Evolutionary conservation across 2,888 invertebrate genomes (phyloP), one percentile per base, ranked within the genome.

Genomic region (Andrena marginata): DNA sequence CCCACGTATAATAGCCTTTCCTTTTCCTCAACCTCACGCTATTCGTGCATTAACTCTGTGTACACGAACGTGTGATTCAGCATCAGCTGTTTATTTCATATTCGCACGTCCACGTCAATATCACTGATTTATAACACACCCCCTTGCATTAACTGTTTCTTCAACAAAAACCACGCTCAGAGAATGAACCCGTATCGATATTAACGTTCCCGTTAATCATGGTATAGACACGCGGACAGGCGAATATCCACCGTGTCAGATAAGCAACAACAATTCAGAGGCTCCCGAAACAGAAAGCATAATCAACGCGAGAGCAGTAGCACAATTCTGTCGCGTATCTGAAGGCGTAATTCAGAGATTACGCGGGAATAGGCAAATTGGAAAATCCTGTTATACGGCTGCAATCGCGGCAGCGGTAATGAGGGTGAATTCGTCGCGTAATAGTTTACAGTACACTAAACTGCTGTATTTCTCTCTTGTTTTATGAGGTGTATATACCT

Each of bases 361-460:
- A 76, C 31, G 63, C 10, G 68, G 62, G 51, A 75, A 90, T 90
- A 85, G 88, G 87, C 87, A 90, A 90, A 90, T 87, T 88, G 84
- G 81, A 81, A 85, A 82, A 81, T 77, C 74, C 86, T 75, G 71
- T 84, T 80, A 75, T 72, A 64, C 72, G 65, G 49, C 54, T 77
- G 77, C 59, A 76, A 79, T 77, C 71, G 77, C 42, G 51, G 67
- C 4, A 54, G 23, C 74, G 65, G 70, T 80, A 87, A 87, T 68
- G 69, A 79, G 71, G 72, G 77, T 72, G 81, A 71, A 88, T 82
- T 84, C 82, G 75, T 76, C 82, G 68, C 35, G 68, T 86, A 86
- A 86, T 89, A 87, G 87, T 84, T 89, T 78, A 85, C 82, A 77
- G 77, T 85, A 86, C 81, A 84, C 82, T 83, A 82, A 83, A 67